Percentiles rank a stretch among this genome's conserved stretches.
Conservation (phyloP, 37 sponge, comb jelly and placozoan genomes). For the Agelas oroides region DNA sequence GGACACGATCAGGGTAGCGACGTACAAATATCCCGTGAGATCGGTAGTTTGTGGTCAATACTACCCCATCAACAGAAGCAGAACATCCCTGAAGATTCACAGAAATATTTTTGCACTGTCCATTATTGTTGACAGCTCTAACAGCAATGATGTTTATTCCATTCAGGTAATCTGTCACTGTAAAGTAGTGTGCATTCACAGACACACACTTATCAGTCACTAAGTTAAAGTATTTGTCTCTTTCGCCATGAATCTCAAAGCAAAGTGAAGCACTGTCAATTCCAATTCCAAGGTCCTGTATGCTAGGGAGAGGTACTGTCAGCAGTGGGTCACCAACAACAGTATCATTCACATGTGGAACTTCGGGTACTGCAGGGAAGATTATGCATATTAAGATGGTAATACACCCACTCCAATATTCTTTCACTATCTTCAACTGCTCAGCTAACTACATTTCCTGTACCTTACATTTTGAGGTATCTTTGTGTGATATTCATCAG, state of each 20-base stretch:
- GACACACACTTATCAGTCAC: slow-evolving; percentile 59
- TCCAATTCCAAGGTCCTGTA: no score
- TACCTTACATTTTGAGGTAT: no score
- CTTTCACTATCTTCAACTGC: no score
- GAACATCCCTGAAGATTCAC: slow-evolving; percentile 42
- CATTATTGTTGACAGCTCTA: slow-evolving; percentile 10
- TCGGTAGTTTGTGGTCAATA: neutral
- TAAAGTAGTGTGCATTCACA: slow-evolving; percentile 57
- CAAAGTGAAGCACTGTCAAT: slow-evolving; percentile 31
- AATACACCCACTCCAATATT: no score
- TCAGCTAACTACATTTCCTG: no score
- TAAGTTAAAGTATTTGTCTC: slow-evolving; percentile 51
- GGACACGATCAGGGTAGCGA: slow-evolving; percentile 9
- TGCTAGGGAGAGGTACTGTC: slow-evolving; percentile 38
- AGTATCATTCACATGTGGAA: slow-evolving; percentile 45
- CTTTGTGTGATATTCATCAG: no score
- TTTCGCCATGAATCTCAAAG: slow-evolving; percentile 63
- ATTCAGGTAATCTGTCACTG: slow-evolving; percentile 26
- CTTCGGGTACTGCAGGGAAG: slow-evolving; percentile 13
- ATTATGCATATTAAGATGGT: no score
- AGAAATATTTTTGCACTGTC: slow-evolving; percentile 33
- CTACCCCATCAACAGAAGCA: slow-evolving; percentile 31
- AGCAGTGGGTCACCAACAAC: slow-evolving; percentile 63
- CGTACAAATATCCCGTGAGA: slow-evolving; percentile 2
- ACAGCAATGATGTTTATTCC: slow-evolving; percentile 34